These are phyloP conservation scores for Petromus typicus DNA, from an alignment of 2,113 vertebrate species.

Conservation along the genomic window DNA sequence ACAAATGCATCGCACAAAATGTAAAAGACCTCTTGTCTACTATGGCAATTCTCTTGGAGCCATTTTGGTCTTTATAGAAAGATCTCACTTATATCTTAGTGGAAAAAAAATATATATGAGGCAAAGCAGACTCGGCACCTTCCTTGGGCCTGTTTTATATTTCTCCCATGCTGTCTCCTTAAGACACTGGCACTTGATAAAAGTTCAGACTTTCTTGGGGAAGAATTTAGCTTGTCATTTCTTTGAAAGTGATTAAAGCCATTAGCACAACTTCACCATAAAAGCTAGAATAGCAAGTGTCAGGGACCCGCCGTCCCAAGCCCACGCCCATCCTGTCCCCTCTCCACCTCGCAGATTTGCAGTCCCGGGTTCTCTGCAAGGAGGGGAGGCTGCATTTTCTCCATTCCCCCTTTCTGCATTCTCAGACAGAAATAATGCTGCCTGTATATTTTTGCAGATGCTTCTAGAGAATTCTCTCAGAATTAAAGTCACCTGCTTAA, in stretches of 20 bases:
- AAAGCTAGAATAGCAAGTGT: slow-evolving; percentile 41
- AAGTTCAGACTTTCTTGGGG: slow-evolving; percentile 69
- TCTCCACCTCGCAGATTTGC: background rate
- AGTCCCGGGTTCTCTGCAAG: background rate
- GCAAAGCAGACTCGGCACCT: slow-evolving; percentile 72
- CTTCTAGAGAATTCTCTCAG: background rate
- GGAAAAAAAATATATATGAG: slow-evolving; percentile 32
- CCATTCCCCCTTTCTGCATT: background rate
- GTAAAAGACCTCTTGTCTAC: slow-evolving; percentile 73
- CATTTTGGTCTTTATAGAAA: slow-evolving; percentile 74
- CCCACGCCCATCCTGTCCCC: background rate
- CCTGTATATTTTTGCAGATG: background rate
- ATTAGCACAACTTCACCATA: slow-evolving; percentile 52
- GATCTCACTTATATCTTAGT: slow-evolving; percentile 76
- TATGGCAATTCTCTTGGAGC: slow-evolving; percentile 57
- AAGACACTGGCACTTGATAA: slow-evolving; percentile 81
- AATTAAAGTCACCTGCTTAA: slow-evolving; percentile 41
- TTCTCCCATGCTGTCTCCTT: slow-evolving; percentile 80
- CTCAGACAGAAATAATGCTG: slow-evolving; percentile 1
- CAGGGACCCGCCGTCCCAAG: background rate
- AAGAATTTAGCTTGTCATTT: slow-evolving; percentile 62
- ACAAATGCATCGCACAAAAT: slow-evolving; percentile 65
- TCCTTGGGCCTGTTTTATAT: slow-evolving; percentile 80
- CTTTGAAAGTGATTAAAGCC: slow-evolving; percentile 68
- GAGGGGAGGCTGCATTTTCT: background rate